Evolutionary conservation across 2,888 invertebrate species (phyloP).

Genomic region (Phortica magna): DNA sequence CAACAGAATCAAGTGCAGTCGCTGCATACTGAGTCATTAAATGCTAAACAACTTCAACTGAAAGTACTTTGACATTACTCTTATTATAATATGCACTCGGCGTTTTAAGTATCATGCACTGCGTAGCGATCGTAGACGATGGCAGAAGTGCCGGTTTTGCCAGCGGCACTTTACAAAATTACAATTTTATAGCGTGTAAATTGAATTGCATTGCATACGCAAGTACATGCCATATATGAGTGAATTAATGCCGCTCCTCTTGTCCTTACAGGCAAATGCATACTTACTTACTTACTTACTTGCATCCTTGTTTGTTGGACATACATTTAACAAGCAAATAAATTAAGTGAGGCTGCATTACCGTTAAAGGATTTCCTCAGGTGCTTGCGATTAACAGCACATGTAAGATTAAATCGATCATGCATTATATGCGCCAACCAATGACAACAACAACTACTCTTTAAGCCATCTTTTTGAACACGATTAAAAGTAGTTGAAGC

Average conservation of each 20-base stretch:
- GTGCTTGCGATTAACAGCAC: conserved; percentile 46
- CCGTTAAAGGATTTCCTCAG: conserved; percentile 25
- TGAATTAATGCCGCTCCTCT: conserved; percentile 50
- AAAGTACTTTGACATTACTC: not conserved
- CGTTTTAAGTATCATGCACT: not conserved
- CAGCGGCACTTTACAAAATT: no score
- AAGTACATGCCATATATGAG: conserved; percentile 11
- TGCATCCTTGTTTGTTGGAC: conserved; percentile 57
- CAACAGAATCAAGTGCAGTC: not conserved
- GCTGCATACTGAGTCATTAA: conserved; percentile 59
- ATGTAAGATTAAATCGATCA: conserved; percentile 45
- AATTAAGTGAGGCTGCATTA: conserved; percentile 41
- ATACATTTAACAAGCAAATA: conserved; percentile 49
- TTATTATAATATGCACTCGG: conserved; percentile 16
- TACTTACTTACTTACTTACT: conserved; percentile 53
- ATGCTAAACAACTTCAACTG: conserved; percentile 19
- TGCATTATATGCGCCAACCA: conserved; percentile 37
- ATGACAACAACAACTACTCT: no score
- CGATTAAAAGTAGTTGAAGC: no score
- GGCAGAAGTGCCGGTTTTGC: not conserved
- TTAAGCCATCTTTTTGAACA: no score
- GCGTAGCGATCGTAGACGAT: not conserved
- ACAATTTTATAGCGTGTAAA: conserved; percentile 44
- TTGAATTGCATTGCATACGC: conserved; percentile 46
- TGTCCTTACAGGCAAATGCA: conserved; percentile 28